phyloP scores from a whole-genome alignment of 1,140 invertebrate genomes.

The Pachyrhynchus sulphureomaculatus region DNA sequence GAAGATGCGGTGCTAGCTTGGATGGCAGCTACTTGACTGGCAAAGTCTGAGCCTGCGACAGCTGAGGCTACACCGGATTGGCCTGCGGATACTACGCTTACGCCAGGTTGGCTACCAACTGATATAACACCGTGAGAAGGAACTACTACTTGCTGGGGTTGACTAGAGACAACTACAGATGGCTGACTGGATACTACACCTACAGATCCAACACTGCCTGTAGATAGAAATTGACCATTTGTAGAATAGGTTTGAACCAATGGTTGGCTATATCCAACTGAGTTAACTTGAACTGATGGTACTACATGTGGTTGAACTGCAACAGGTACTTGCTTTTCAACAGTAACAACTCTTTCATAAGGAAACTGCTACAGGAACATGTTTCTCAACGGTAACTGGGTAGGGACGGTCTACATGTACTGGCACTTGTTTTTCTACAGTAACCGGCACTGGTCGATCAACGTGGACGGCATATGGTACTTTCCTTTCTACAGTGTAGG shows the following conservation, averaged over 20 bases:
- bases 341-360: slow-evolving; percentile 12
- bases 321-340: slow-evolving; percentile 23
- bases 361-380: slow-evolving; percentile 29
- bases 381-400: slow-evolving; percentile 32
- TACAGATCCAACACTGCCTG: neutral
- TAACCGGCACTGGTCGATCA: slow-evolving; percentile 30
- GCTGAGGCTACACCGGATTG: neutral
- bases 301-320: neutral
- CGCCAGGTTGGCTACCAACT: neutral
- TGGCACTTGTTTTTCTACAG: slow-evolving; percentile 27
- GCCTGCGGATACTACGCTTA: neutral
- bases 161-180: neutral
- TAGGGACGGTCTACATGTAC: slow-evolving; percentile 33
- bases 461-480: slow-evolving; percentile 34
- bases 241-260: slow-evolving; percentile 7
- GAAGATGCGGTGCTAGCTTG: neutral
- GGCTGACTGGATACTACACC: neutral
- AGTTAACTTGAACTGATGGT: slow-evolving; percentile 6
- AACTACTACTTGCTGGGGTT: neutral
- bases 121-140: neutral
- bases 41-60: neutral
- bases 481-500: slow-evolving; percentile 27
- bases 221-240: neutral
- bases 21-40: neutral
- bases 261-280: neutral